Evolutionary conservation across 2,797 vertebrate genomes (phyloP).

Genomic region (Glossophaga mutica): DNA sequence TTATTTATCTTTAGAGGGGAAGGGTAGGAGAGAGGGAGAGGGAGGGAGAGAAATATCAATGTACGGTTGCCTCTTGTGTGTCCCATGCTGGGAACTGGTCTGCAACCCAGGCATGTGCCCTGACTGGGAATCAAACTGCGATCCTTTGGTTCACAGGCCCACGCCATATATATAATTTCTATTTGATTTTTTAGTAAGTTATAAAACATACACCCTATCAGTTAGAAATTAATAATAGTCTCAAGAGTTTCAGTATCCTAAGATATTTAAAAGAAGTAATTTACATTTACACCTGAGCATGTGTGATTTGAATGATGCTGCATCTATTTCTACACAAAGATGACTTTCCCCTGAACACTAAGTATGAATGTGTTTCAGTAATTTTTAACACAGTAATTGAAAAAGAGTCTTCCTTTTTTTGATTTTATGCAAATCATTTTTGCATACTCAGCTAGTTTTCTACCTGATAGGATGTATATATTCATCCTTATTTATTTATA

Average conservation of each 20-base stretch:
- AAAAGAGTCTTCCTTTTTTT: neutral
- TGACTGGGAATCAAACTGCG: too few relatives aligned
- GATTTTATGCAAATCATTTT: neutral
- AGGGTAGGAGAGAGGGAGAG: too few relatives aligned
- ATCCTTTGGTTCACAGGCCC: too few relatives aligned
- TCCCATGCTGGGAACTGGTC: too few relatives aligned
- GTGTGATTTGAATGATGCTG: neutral
- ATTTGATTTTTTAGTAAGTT: slow-evolving; percentile 8
- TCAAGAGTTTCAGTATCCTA: neutral
- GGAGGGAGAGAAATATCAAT: too few relatives aligned
- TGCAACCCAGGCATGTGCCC: too few relatives aligned
- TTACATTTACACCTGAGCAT: neutral
- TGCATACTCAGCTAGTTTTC: neutral
- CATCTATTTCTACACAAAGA: neutral
- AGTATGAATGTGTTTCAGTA: neutral
- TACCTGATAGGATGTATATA: neutral
- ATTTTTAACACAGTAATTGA: neutral
- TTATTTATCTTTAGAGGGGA: too few relatives aligned
- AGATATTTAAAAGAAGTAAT: slow-evolving; percentile 11
- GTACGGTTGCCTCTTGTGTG: too few relatives aligned
- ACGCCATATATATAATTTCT: neutral
- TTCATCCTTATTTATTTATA: neutral
- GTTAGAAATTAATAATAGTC: slow-evolving; percentile 10
- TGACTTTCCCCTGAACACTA: neutral
- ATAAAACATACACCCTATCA: neutral